Percentiles rank a stretch among this genome's conserved stretches.
These are phyloP conservation scores for Physocephala rufipes DNA, from an alignment of 2,888 invertebrate species.

Conservation along the genomic window DNA sequence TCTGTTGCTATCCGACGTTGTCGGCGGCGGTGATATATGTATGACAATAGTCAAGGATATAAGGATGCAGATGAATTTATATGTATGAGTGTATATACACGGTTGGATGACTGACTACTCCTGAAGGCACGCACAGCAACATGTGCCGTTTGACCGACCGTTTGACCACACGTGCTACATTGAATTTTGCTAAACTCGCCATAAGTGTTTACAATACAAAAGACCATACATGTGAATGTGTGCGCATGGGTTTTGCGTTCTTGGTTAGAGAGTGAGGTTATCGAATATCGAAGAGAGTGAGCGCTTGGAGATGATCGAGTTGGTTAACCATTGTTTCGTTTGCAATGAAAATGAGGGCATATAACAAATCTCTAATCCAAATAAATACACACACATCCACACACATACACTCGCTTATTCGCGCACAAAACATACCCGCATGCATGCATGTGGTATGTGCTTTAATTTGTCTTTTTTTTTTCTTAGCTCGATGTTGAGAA, in stretches of 20 bases:
- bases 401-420: slow-evolving; percentile 3
- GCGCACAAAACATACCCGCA: background rate
- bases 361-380: too few species aligned
- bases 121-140: slow-evolving; percentile 47
- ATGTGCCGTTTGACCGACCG: slow-evolving; percentile 48
- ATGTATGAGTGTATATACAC: background rate
- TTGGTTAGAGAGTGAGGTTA: too few species aligned
- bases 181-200: slow-evolving; percentile 30
- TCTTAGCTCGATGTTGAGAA: too few species aligned
- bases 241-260: slow-evolving; percentile 15
- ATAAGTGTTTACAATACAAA: background rate
- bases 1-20: too few species aligned
- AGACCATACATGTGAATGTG: slow-evolving; percentile 20
- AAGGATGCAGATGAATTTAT: background rate
- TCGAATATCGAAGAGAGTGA: too few species aligned
- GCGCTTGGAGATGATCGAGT: too few species aligned
- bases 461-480: too few species aligned
- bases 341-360: too few species aligned
- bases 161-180: slow-evolving; percentile 51
- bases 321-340: too few species aligned
- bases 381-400: slow-evolving; percentile 3
- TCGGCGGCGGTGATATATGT: too few species aligned
- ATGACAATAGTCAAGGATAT: background rate
- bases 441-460: too few species aligned
- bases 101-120: slow-evolving; percentile 10